phyloP scores from a whole-genome alignment of 2,888 invertebrate genomes.

The Apamea epomidion region DNA sequence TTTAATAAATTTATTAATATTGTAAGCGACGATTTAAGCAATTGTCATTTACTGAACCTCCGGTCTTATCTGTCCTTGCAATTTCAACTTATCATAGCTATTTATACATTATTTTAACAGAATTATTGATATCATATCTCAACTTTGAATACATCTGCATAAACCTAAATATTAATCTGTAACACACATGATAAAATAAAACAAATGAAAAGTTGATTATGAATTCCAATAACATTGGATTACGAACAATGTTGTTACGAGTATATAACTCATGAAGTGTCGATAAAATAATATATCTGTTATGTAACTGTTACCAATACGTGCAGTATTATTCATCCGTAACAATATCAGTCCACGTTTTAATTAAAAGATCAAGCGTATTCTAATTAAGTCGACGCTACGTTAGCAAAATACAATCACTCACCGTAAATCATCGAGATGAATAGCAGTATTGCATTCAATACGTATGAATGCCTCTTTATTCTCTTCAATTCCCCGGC shows the following conservation, averaged over 20 bases:
- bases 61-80: background rate
- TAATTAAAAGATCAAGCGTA: conserved; percentile 60
- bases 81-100: too few relatives aligned
- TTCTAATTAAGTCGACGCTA: conserved; percentile 68
- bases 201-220: background rate
- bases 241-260: background rate
- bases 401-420: conserved; percentile 73
- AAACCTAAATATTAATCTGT: background rate
- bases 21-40: background rate
- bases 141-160: background rate
- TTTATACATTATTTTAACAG: background rate
- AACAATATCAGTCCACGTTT: conserved; percentile 46
- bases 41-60: background rate
- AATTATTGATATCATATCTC: background rate
- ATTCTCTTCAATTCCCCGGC: conserved; percentile 81
- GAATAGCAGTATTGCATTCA: conserved; percentile 85
- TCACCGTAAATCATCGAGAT: conserved; percentile 88
- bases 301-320: conserved; percentile 43
- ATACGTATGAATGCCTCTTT: conserved; percentile 83
- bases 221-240: background rate
- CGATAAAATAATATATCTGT: conserved; percentile 13
- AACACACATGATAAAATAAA: background rate
- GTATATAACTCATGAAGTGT: background rate
- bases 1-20: background rate
- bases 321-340: conserved; percentile 28